These are phyloP conservation scores for Cyanoderma ruficeps DNA, from an alignment of 2,113 vertebrate species.

Conservation along the genomic window DNA sequence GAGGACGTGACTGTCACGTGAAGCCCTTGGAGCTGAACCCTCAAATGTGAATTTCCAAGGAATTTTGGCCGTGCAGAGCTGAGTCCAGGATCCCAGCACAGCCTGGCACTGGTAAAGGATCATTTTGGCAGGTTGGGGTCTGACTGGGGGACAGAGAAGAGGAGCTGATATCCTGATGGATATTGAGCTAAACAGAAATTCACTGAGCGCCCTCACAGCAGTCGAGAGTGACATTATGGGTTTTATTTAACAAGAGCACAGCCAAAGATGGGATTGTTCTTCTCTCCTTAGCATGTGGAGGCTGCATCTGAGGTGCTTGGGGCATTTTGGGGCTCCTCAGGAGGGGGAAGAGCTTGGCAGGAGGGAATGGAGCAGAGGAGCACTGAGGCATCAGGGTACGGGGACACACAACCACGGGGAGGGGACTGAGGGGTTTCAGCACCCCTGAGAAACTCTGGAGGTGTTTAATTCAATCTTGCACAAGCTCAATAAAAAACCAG, in stretches of 20 bases:
- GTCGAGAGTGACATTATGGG: neutral
- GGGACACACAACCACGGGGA: neutral
- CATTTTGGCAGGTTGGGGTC: neutral
- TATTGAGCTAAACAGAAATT: neutral
- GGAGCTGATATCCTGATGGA: neutral
- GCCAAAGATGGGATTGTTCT: neutral
- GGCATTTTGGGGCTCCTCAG: neutral
- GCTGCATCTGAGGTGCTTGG: neutral
- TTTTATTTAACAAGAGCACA: neutral
- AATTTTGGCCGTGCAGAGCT: fast-evolving
- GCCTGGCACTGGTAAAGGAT: neutral
- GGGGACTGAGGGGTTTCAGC: neutral
- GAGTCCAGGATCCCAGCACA: neutral
- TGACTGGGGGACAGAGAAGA: neutral
- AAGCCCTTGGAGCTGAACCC: neutral
- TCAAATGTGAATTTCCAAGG: neutral
- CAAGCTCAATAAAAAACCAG: neutral
- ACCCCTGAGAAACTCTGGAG: neutral
- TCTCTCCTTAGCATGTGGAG: neutral
- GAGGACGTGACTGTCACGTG: neutral
- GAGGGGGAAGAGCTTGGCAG: neutral
- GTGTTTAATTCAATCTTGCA: neutral
- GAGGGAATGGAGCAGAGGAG: neutral
- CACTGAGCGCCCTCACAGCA: neutral
- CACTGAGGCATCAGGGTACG: fast-evolving